Base-by-base conservation (phyloP, 2,888 invertebrate genomes). In the Temnothorax rugatulus region DNA sequence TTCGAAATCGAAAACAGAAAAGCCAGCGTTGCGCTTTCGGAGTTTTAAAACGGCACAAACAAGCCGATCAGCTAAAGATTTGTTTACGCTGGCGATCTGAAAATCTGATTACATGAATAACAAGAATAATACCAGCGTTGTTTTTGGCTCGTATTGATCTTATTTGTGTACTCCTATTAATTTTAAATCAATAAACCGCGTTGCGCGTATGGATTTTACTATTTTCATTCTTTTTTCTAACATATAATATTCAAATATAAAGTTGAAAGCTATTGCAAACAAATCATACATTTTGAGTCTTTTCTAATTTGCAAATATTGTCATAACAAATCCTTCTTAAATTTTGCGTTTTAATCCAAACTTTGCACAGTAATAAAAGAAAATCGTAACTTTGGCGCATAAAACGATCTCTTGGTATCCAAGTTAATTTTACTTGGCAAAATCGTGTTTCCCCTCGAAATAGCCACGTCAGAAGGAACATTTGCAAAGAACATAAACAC, bases 401-500 rank as follows among this genome's bases (percentile, higher is more conserved):
- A 25, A 57, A 21, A 21, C 52, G 15, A 25, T 34, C 54, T 57
- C 25, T 18, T 25, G 54, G 15, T 44, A 25, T 15, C 38, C n/a
- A 21, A 50, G 64, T 77, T 38, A 21, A 61, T n/a, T 61, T 61
- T 59, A 66, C 34, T 66, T 52, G 8, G 34, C 2, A 54, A 52
- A 52, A 68, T 68, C 21, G 34, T 9, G 9, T 34, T 69, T 29
- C 4, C 34, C 15, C 13, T 50, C 13, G 29, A 59, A 69, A 38
- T 21, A 18, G 44, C 54, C n/a, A 44, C 15, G 52, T 25, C 13
- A 25, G 25, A 66, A 52, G 52, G 9, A 71, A 57, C 25, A 44
- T 79, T 57, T 13, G 44, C 34, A 15, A 69, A 21, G 18, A 34
- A 54, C 7, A 38, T 69, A 69, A 69, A 69, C 54, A 79, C n/a